A percentile compares a stretch with the other conserved stretches of the same genome.
These are phyloP conservation scores for Myotis davidii DNA, from an alignment of 2,113 vertebrate species.

Conservation along the genomic window DNA sequence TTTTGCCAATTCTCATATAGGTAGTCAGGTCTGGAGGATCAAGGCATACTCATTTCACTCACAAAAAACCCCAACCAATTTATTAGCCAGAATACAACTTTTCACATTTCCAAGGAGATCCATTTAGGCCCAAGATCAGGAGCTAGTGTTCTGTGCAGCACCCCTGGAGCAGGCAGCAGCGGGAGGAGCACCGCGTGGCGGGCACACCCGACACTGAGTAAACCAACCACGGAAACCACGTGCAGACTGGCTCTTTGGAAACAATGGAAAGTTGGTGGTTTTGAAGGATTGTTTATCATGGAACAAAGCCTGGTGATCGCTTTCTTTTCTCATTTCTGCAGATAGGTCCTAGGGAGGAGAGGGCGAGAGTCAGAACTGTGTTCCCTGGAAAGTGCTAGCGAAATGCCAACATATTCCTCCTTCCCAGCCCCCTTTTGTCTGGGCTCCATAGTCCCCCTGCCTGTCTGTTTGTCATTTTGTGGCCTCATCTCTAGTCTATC, in stretches of 20 bases:
- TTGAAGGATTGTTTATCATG: neutral
- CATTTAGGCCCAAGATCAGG: neutral
- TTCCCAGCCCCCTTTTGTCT: neutral
- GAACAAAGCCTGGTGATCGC: neutral
- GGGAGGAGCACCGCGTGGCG: too few species aligned
- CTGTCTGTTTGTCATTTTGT: neutral
- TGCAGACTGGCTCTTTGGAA: neutral
- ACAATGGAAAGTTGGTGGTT: neutral
- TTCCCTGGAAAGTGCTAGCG: neutral
- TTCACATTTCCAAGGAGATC: neutral
- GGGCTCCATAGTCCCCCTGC: too few species aligned
- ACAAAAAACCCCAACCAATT: neutral
- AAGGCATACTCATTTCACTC: too few species aligned
- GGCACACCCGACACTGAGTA: neutral
- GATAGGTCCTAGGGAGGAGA: neutral
- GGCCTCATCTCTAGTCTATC: neutral
- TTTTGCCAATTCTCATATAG: neutral
- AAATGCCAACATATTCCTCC: neutral
- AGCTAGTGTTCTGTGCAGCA: too few species aligned
- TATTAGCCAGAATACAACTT: neutral
- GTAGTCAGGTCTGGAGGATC: neutral
- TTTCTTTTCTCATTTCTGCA: neutral
- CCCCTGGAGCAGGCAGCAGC: neutral
- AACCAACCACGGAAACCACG: neutral
- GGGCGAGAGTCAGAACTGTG: neutral